phyloP scores from a whole-genome alignment of 2,888 invertebrate genomes.

The Melinopterus prodromus region DNA sequence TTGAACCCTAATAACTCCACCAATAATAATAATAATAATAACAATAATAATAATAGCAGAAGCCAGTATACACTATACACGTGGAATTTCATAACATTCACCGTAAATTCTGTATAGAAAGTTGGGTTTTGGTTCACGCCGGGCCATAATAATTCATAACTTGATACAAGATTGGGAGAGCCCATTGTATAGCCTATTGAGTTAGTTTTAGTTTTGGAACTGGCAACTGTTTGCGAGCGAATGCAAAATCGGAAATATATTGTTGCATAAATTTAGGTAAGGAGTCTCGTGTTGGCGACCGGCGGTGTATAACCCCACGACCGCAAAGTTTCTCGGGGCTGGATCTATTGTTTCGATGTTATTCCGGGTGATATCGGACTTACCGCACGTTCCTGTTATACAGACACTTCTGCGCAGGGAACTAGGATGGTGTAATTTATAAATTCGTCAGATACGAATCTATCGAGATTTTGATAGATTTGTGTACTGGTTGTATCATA shows the following conservation, averaged over 20 bases:
- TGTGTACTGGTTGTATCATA: background rate
- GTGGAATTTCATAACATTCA: background rate
- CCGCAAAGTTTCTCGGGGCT: background rate
- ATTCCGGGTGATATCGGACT: background rate
- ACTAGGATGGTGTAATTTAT: background rate
- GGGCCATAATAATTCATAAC: background rate
- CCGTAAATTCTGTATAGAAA: background rate
- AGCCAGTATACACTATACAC: background rate
- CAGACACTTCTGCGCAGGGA: background rate
- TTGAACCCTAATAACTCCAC: too few species aligned
- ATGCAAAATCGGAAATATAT: constrained; percentile 4
- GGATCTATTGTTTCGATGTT: background rate
- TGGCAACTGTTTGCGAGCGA: background rate
- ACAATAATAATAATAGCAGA: too few species aligned
- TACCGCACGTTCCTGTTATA: background rate
- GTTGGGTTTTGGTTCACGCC: background rate
- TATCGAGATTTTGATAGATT: background rate
- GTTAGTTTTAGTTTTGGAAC: background rate
- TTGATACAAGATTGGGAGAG: background rate
- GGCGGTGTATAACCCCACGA: background rate
- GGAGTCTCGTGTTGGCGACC: background rate
- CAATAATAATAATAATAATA: too few species aligned
- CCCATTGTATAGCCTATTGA: constrained; percentile 4
- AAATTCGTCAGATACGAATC: background rate
- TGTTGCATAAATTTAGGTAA: background rate